Conservation (phyloP, 2,888 invertebrate genomes). For the Chloromyia formosa region DNA sequence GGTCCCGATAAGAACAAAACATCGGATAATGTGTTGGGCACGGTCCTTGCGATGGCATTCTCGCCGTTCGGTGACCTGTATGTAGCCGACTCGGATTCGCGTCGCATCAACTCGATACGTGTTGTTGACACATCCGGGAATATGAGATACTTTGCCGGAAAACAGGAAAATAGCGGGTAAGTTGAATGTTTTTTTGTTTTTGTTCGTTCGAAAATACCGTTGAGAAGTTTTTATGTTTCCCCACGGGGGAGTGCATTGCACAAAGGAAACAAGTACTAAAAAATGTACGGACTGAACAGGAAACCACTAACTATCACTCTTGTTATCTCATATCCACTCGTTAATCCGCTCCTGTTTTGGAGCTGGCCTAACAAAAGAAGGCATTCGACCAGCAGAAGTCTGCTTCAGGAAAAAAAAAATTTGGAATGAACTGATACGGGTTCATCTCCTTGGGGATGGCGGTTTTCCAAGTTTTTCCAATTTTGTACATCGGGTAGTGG, state of each 20-base stretch:
- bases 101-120: constrained; percentile 82
- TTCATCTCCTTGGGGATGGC: too few relatives aligned
- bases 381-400: not conserved
- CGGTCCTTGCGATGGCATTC: constrained; percentile 88
- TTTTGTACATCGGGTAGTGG: too few relatives aligned
- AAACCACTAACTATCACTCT: not conserved
- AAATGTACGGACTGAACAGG: not conserved
- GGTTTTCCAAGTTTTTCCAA: too few relatives aligned
- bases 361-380: not conserved
- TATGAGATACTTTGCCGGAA: constrained; percentile 92
- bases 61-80: constrained; percentile 91
- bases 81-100: constrained; percentile 91
- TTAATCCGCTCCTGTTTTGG: not conserved
- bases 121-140: constrained; percentile 90
- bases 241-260: not conserved
- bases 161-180: constrained; percentile 68
- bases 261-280: not conserved
- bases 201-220: not conserved
- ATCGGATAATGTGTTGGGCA: constrained; percentile 78
- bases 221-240: constrained; percentile 2
- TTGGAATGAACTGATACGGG: too few relatives aligned
- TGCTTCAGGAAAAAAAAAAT: too few relatives aligned
- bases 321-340: constrained; percentile 1
- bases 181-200: constrained; percentile 46
- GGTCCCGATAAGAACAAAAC: constrained; percentile 74